These are phyloP conservation scores for Brienomyrus longianalis DNA, from an alignment of 2,113 vertebrate genomes.

Conservation along the genomic window DNA sequence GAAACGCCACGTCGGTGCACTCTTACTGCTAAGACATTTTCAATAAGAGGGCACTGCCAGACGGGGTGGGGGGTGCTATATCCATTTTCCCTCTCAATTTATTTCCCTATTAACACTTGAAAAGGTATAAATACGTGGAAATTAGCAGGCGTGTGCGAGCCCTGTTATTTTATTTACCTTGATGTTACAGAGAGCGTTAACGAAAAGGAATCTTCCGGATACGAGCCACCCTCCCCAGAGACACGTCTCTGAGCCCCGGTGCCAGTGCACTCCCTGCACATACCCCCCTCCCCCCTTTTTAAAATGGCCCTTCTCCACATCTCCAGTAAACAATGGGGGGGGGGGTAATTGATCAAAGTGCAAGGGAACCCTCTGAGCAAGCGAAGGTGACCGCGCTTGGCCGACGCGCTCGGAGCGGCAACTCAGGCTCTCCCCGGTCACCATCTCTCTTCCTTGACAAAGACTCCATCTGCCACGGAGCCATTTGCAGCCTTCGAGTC, in stretches of 20 bases:
- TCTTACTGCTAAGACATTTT: not conserved
- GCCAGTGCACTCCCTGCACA: constrained; percentile 21
- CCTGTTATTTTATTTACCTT: constrained; percentile 2
- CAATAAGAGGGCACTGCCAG: not conserved
- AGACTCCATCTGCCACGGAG: constrained; percentile 92
- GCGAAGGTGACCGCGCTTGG: constrained; percentile 69
- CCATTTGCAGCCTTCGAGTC: constrained; percentile 83
- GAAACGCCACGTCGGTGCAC: not conserved
- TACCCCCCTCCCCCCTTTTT: constrained; percentile 46
- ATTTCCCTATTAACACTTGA: not conserved
- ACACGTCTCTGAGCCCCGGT: not conserved
- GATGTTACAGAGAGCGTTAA: not conserved
- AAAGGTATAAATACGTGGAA: not conserved
- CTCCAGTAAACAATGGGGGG: constrained; percentile 62
- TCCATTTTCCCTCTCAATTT: not conserved
- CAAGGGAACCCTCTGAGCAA: constrained; percentile 58
- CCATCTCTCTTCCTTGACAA: constrained; percentile 96
- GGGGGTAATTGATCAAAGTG: constrained; percentile 75
- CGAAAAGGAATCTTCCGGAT: not conserved
- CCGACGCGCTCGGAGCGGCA: not conserved
- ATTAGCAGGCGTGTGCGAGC: not conserved
- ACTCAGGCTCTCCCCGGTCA: constrained; percentile 69
- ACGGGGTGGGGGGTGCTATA: not conserved
- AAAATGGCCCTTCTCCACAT: constrained; percentile 47
- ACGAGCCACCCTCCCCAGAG: not conserved